These are phyloP conservation scores for Nothobranchius kuhntae DNA, from an alignment of 2,113 vertebrate species.

Conservation along the genomic window DNA sequence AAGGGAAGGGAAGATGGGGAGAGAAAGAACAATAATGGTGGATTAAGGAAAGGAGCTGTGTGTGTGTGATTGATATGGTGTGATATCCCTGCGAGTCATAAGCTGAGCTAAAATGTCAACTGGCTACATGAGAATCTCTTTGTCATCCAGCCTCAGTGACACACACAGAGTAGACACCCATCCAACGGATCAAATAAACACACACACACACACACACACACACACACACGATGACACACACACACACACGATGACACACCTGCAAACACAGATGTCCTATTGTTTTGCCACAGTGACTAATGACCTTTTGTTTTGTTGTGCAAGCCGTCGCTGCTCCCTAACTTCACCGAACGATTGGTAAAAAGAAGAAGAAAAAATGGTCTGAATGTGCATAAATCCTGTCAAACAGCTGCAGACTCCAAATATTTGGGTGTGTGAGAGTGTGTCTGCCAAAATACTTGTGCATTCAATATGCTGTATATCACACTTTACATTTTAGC, in stretches of 20 bases:
- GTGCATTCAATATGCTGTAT: slow-evolving; percentile 50
- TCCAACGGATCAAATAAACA: slow-evolving; percentile 54
- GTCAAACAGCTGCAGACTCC: slow-evolving; percentile 55
- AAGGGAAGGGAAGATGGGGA: slow-evolving; percentile 53
- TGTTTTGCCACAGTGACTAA: slow-evolving; percentile 68
- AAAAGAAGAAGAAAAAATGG: slow-evolving; percentile 24
- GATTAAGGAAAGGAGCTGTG: slow-evolving; percentile 65
- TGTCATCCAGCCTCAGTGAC: slow-evolving; percentile 63
- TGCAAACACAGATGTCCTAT: slow-evolving; percentile 73
- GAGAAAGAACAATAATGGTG: slow-evolving; percentile 72
- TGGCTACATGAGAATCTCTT: slow-evolving; percentile 74
- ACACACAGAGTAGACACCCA: slow-evolving; percentile 20
- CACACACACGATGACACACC: slow-evolving; percentile 62
- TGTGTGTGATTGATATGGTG: slow-evolving; percentile 76
- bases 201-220: slow-evolving; percentile 49
- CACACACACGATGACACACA: slow-evolving; percentile 36
- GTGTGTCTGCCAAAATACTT: slow-evolving; percentile 37
- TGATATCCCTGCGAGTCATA: slow-evolving; percentile 79
- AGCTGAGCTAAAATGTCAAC: slow-evolving; percentile 80
- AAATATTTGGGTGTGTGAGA: slow-evolving; percentile 50
- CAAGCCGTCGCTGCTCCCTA: slow-evolving; percentile 42
- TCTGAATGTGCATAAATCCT: slow-evolving; percentile 30
- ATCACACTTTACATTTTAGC: slow-evolving; percentile 62
- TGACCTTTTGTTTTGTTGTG: slow-evolving; percentile 70
- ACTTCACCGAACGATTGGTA: slow-evolving; percentile 47